Evolutionary conservation across 2,888 invertebrate species (phyloP), one percentile per base, ranked within the genome.

Genomic region (Orchestes rusci): DNA sequence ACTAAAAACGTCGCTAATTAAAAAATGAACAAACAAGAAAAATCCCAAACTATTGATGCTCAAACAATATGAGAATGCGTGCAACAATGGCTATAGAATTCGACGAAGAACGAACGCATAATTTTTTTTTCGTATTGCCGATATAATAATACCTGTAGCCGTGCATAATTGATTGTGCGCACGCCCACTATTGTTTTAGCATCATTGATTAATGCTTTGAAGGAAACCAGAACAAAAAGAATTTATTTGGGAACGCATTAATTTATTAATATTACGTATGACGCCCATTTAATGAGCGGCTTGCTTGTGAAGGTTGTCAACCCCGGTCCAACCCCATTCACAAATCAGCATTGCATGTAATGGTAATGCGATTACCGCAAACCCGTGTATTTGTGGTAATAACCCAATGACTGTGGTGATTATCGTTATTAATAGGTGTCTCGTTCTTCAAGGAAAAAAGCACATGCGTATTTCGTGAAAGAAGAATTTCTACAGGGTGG

Each of bases 111-210:
- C 48, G 40, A 23, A 43, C 39, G 36, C 43, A 47, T 43, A 39
- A 39, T 30, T 17, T 31, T 39, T 43, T 44, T 39, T 45, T 38
- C 53, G 49, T 36, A 17, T 41, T 19, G n/a, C 19, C 48, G 54
- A 56, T 54, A 57, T 64, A 64, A 65, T 65, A 64, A 65, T 65
- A 64, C 63, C 63, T 59, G 60, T 56, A 61, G 59, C 43, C 43
- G 38, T 61, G 42, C 50, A 63, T 62, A 67, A 67, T 66, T 67
- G 68, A 67, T 66, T 64, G 64, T 62, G 54, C 59, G 42, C 56
- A 63, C 68, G 65, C 68, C 68, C 57, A 65, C 67, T 67, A 67
- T 67, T 67, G 67, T 68, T 64, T 66, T 64, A 63, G 59, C 64
- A 61, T 62, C 65, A 61, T 63, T 65, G 65, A 64, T 65, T 66